Conservation (phyloP, 2,797 vertebrate species). For the Danio jaintianensis region DNA sequence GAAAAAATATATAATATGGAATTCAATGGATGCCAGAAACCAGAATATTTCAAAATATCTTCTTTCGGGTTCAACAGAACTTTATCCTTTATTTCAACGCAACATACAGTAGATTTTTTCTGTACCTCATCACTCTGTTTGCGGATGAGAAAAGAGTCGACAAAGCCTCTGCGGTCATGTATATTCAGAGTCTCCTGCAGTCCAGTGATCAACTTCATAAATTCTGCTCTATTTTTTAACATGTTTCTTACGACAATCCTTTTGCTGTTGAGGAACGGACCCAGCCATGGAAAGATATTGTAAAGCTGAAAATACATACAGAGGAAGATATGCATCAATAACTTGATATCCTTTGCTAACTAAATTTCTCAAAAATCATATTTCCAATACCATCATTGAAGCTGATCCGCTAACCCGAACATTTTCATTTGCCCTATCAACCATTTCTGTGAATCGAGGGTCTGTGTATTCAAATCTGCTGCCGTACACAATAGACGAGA, state of each 20-base stretch:
- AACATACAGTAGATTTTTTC: background rate
- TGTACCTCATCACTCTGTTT: slow-evolving; percentile 56
- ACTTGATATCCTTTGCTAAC: no score
- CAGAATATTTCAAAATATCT: no score
- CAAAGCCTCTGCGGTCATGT: slow-evolving; percentile 54
- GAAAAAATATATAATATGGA: no score
- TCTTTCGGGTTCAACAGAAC: background rate
- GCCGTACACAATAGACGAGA: slow-evolving; percentile 61
- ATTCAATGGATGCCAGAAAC: no score
- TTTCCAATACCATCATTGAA: slow-evolving; percentile 64
- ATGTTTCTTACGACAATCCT: background rate
- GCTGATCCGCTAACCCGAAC: slow-evolving; percentile 59
- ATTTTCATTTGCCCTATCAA: slow-evolving; percentile 57
- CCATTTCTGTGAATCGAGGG: slow-evolving; percentile 59
- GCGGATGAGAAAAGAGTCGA: slow-evolving; percentile 58
- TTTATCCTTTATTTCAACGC: background rate
- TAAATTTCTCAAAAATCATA: background rate
- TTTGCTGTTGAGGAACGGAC: slow-evolving; percentile 31
- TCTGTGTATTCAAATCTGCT: slow-evolving; percentile 62
- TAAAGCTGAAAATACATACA: slow-evolving; percentile 43
- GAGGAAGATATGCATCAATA: background rate
- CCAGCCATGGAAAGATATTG: slow-evolving; percentile 52
- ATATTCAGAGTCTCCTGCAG: slow-evolving; percentile 51
- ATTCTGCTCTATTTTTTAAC: slow-evolving; percentile 10
- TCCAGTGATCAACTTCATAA: background rate